Base-by-base conservation (phyloP, 1,140 invertebrate species). In the Ectropis grisescens region DNA sequence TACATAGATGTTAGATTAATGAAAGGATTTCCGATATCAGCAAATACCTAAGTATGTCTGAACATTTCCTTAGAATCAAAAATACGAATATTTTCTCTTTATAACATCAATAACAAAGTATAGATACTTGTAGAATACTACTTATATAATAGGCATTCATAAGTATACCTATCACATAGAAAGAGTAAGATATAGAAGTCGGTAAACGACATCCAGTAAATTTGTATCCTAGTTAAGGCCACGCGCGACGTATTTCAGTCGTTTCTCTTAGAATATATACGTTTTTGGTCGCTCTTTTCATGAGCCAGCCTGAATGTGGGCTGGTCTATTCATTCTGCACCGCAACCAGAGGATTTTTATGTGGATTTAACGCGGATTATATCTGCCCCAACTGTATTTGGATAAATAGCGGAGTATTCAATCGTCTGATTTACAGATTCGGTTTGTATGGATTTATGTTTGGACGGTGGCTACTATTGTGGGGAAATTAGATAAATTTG, bases 241-340 rank as follows among this genome's bases (percentile, higher is more conserved):
- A 60, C 51, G 50, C n/a, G 47, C 58, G 54, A 58, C 58, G 58
- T 71, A 67, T 67, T 65, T 58, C 55, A 67, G 57, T 58, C 57
- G 62, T 62, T 59, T 53, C 54, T n/a, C n/a, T 41, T 19, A 32
- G 47, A 60, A 71, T 70, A 59, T 61, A 68, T 68, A 64, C 57
- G 43, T 57, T 62, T 69, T 67, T 59, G 61, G 58, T 66, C 45
- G 52, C 52, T 72, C 61, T 72, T 72, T 68, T 68, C 64, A 71
- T 62, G 56, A 60, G 57, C 48, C 55, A 50, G 43, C 48, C 54
- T 68, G 61, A 64, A 71, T 66, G 59, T 58, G 56, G 57, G 41
- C 61, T 60, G 55, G 45, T 64, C 61, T 64, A 68, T 71, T 64
- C 67, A 68, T 71, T 60, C 49, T 53, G 44, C 42, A 41, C 49